phyloP scores from a whole-genome alignment of 2,888 invertebrate genomes.

The Papilio demoleus region DNA sequence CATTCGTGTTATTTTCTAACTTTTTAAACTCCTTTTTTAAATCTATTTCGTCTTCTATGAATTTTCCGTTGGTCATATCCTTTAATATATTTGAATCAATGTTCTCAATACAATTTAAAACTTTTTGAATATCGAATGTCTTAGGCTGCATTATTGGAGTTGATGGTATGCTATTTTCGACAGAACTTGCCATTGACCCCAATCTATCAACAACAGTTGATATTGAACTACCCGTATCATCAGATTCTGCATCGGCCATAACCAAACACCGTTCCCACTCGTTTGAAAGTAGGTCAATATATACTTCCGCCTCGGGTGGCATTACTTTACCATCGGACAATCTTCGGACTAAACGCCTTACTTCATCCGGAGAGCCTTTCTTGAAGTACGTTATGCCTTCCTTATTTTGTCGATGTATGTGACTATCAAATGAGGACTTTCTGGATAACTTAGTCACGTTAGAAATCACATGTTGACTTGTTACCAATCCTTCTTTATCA shows the following conservation, averaged over 20 bases:
- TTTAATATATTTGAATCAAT: conserved; percentile 88
- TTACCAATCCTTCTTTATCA: conserved; percentile 60
- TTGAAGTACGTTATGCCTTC: conserved; percentile 73
- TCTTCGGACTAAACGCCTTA: conserved; percentile 73
- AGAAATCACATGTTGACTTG: conserved; percentile 62
- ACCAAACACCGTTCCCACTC: conserved; percentile 84
- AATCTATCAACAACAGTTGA: conserved; percentile 95
- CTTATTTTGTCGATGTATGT: conserved; percentile 74
- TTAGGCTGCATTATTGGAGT: conserved; percentile 86
- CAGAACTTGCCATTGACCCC: conserved; percentile 88
- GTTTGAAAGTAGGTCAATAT: conserved; percentile 87
- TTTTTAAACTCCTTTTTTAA: conserved; percentile 57
- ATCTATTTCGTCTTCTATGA: conserved; percentile 63
- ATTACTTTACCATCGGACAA: conserved; percentile 79
- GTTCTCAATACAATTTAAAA: conserved; percentile 89
- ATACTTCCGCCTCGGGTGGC: conserved; percentile 87
- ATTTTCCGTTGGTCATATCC: conserved; percentile 72
- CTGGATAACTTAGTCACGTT: conserved; percentile 71
- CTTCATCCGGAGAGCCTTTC: conserved; percentile 77
- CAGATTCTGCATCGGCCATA: conserved; percentile 89
- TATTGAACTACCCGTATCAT: conserved; percentile 95
- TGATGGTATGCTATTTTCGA: conserved; percentile 88
- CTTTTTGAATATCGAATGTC: conserved; percentile 88
- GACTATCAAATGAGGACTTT: conserved; percentile 80
- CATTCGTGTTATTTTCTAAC: conserved; percentile 57